Base-by-base conservation (phyloP, 2,888 invertebrate species). In the Eupithecia tripunctaria region DNA sequence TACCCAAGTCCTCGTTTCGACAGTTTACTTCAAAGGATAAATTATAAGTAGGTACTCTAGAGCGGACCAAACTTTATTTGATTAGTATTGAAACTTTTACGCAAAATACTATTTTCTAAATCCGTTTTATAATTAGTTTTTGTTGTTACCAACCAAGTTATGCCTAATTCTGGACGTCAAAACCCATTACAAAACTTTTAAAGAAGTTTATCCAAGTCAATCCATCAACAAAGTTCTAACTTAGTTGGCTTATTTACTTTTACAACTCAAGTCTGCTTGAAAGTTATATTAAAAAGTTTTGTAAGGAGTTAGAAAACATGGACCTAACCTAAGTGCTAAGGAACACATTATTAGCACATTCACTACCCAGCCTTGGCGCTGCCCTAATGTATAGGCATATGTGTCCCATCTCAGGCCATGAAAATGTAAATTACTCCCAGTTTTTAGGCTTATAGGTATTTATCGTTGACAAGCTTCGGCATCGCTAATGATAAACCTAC, bases 171-270 rank as follows among this genome's bases (percentile, higher is more conserved):
- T 63, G 7, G 25, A 59, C 36, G 51, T 63, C 70, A 60, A 73
- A 73, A 73, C 60, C 67, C 65, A 73, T 73, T 70, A 70, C 51
- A 64, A n/a, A 76, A 73, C 68, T 74, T 72, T 64, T 66, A 69
- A 74, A 74, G 65, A 66, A 62, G 63, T 68, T 68, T 51, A 69
- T 66, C 68, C 64, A 63, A 72, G 67, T 70, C 63, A 69, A 74
- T 71, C 71, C 71, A 74, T 72, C 69, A 74, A 43, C 65, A 32
- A 74, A 74, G 62, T 74, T 67, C 41, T 69, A 67, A 71, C 56
- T 36, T 47, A 64, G 63, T 43, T 63, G 63, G 60, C 63, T 74
- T 74, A 68, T 70, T 74, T 67, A 74, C 56, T 63, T 70, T 65
- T 36, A 41, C 25, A 60, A 63, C 56, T 60, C 27, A 56, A 68